Base-by-base conservation (phyloP, 2,888 invertebrate species). In the Entomobrya multifasciata region DNA sequence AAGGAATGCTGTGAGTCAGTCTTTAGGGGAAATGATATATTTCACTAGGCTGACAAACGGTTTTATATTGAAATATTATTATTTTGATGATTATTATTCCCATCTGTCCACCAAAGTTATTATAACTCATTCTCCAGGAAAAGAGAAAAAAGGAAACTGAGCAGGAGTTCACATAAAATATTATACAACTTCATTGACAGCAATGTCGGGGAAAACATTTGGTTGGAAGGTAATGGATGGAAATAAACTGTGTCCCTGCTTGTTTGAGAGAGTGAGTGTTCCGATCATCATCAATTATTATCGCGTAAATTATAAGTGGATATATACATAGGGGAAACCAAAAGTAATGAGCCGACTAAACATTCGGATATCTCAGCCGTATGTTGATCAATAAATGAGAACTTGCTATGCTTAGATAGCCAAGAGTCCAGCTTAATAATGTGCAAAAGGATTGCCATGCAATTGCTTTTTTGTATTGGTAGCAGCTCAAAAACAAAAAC, bases 151-250 rank as follows among this genome's bases (percentile, higher is more conserved):
- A 41, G 49, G 27, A 62, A 41, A 41, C 13, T 15, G 13, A 41
- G 15, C 17, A 20, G 20, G 22, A 20, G 22, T 15, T 1, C 15
- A 22, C 44, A 70, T 70, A 70, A 70, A 70, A 70, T 62, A 62
- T 44, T 22, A 52, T 41, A 47, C 17, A 62, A 44, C n/a, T 65
- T 67, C 52, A 79, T 79, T 67, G 79, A 65, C 79, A 79, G 65
- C 22, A 62, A 62, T 36, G 62, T 36, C 30, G 36, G n/a, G 62
- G n/a, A 62, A 62, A 36, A 17, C 52, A n/a, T 55, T 20, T 36
- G n/a, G 20, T n/a, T 30, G 36, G 36, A 62, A 62, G n/a, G n/a
- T 15, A 70, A 70, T 30, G 65, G 27, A 22, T 65, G 30, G 30
- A 52, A 52, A 52, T n/a, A 52, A 44, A 70, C n/a, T 47, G 22